These are phyloP conservation scores for Patella ulyssiponensis DNA, from an alignment of 2,888 invertebrate species.

Conservation along the genomic window DNA sequence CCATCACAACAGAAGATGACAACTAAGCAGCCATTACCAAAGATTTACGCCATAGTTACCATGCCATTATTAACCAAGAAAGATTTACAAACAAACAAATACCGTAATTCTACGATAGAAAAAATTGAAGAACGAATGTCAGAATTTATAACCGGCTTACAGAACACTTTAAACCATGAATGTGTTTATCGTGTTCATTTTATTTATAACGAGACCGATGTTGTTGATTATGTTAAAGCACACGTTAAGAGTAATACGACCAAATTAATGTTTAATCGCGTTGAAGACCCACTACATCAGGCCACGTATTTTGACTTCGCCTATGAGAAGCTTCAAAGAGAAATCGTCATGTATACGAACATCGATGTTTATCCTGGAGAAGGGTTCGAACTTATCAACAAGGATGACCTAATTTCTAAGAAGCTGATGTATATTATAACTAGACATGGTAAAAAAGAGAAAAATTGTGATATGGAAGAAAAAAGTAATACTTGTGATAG, in stretches of 20 bases:
- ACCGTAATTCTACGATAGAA: no score
- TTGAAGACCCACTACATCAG: no score
- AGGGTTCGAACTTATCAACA: constrained; percentile 19
- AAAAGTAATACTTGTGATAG: neutral
- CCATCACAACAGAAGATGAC: no score
- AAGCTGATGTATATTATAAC: constrained; percentile 21
- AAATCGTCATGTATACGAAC: constrained; percentile 17
- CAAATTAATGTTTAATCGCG: no score
- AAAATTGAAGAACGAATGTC: neutral
- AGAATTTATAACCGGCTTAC: constrained; percentile 14
- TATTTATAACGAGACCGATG: constrained; percentile 8
- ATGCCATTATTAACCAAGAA: no score
- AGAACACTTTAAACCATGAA: constrained; percentile 15
- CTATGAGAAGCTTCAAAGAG: constrained; percentile 10
- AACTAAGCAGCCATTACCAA: no score
- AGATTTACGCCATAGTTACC: no score
- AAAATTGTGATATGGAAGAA: constrained; percentile 16
- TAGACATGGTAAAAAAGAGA: constrained; percentile 18
- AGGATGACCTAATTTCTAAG: neutral
- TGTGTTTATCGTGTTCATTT: constrained; percentile 15
- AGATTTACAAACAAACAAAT: no score
- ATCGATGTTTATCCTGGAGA: constrained; percentile 21
- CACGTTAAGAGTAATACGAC: neutral
- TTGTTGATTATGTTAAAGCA: neutral
- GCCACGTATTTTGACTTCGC: constrained; percentile 8